These are phyloP conservation scores for Scaptomyza polygonia DNA, from an alignment of 2,888 invertebrate genomes.

Conservation along the genomic window DNA sequence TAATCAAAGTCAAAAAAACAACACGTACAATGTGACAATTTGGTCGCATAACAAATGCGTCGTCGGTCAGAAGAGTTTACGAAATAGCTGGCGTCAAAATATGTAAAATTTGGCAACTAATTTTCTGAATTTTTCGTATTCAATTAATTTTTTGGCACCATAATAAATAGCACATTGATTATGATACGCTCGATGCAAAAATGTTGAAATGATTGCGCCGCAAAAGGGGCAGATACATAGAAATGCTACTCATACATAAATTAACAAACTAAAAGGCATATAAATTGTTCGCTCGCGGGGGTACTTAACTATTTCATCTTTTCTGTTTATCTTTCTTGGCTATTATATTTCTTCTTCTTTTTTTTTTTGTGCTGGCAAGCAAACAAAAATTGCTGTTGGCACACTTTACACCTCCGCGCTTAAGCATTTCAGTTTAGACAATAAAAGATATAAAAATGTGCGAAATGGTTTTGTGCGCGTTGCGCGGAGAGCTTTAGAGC, in stretches of 20 bases:
- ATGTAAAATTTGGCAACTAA: slow-evolving; percentile 75
- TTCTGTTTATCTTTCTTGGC: slow-evolving; percentile 13
- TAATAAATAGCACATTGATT: slow-evolving; percentile 54
- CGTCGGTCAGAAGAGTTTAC: slow-evolving; percentile 57
- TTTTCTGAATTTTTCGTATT: slow-evolving; percentile 40
- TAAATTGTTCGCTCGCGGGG: slow-evolving; percentile 37
- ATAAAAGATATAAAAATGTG: slow-evolving; percentile 44
- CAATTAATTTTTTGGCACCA: slow-evolving; percentile 31
- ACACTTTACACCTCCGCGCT: slow-evolving; percentile 73
- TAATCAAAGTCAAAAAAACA: slow-evolving; percentile 10
- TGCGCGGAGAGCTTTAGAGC: slow-evolving; percentile 62
- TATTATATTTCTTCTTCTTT: neutral
- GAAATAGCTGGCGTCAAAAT: slow-evolving; percentile 65
- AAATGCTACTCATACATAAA: slow-evolving; percentile 54
- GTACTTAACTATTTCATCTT: slow-evolving; percentile 29
- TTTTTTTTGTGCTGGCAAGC: slow-evolving; percentile 26
- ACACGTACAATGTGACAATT: slow-evolving; percentile 39
- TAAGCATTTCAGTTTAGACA: slow-evolving; percentile 57
- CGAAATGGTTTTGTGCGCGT: slow-evolving; percentile 42
- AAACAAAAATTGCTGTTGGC: slow-evolving; percentile 65
- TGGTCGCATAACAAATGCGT: slow-evolving; percentile 58
- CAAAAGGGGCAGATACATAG: slow-evolving; percentile 44
- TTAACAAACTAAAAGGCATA: slow-evolving; percentile 64
- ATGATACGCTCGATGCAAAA: slow-evolving; percentile 39
- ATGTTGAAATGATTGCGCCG: slow-evolving; percentile 35